These are phyloP conservation scores for Todus mexicanus DNA, from an alignment of 2,797 vertebrate genomes.

Conservation along the genomic window DNA sequence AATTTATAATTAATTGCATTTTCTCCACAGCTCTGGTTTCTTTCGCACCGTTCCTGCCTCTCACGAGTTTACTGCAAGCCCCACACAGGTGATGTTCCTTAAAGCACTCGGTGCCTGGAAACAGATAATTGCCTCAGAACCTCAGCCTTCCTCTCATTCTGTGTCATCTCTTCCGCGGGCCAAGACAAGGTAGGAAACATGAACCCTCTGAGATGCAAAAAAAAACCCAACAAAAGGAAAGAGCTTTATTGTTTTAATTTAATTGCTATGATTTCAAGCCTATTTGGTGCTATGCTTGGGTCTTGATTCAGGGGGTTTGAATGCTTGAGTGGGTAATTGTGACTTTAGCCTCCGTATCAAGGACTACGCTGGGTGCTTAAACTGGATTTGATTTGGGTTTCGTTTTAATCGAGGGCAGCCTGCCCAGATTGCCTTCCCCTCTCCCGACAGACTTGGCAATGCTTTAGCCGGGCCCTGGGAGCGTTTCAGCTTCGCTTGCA, in stretches of 20 bases:
- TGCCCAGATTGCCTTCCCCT: constrained; percentile 20
- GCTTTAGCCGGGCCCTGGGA: neutral
- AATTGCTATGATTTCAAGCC: neutral
- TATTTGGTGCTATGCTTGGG: neutral
- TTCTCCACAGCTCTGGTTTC: neutral
- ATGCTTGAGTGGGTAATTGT: neutral
- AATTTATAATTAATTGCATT: neutral
- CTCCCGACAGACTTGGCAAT: constrained; percentile 33
- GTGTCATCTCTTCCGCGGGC: neutral
- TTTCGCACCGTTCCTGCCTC: neutral
- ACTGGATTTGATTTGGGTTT: neutral
- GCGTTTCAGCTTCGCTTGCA: neutral
- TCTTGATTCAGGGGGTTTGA: neutral
- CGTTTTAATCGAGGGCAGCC: constrained; percentile 1
- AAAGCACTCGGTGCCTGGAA: neutral
- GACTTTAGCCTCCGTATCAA: neutral
- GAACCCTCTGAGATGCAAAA: neutral
- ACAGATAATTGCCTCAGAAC: neutral
- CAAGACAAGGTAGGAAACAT: neutral
- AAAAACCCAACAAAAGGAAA: neutral
- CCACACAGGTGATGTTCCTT: neutral
- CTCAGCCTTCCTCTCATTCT: neutral
- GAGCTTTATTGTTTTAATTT: neutral
- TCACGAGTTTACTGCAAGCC: neutral
- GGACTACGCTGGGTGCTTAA: neutral